Base-by-base conservation (phyloP, 2,888 invertebrate genomes). In the Acanthosepion lycidas region DNA sequence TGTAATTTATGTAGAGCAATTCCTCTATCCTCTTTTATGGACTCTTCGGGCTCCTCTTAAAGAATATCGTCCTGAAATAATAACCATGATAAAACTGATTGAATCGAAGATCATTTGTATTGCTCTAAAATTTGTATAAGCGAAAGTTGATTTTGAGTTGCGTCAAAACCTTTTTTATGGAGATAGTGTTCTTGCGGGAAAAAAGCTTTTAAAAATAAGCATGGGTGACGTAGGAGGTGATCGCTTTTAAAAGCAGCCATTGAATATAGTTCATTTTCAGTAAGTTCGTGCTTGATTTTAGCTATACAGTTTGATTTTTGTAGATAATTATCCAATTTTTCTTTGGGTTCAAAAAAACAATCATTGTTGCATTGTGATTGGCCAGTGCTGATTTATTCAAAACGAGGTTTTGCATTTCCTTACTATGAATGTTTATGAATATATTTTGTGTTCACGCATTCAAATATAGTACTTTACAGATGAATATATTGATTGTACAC, bases 361-460 rank as follows among this genome's bases (percentile, higher is more conserved):
- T n/a, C 78, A 78, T n/a, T 78, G n/a, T n/a, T 78, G 23, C 78
- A 78, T 78, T 78, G n/a, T 78, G 78, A 78, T 78, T 78, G 78
- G 78, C 18, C 78, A 78, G n/a, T 78, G n/a, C 6, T 8, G 5
- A 78, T 78, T 78, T 4, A 78, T 78, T n/a, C n/a, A 12, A n/a
- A 78, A 78, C 12, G 6, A n/a, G 9, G n/a, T 12, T n/a, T 2
- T 33, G n/a, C 15, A n/a, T 78, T 33, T 5, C n/a, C n/a, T n/a
- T 78, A 78, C 3, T n/a, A n/a, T 15, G n/a, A n/a, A n/a, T 33
- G n/a, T 78, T 78, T n/a, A 78, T 78, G n/a, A 33, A 78, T 15
- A n/a, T n/a, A 12, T 78, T 33, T 33, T n/a, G 15, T 78, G n/a
- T 12, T 5, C 12, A n/a, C 12, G 15, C n/a, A 78, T 78, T 78